Base-by-base conservation (phyloP, 2,113 vertebrate species). In the Cyrtonyx montezumae region DNA sequence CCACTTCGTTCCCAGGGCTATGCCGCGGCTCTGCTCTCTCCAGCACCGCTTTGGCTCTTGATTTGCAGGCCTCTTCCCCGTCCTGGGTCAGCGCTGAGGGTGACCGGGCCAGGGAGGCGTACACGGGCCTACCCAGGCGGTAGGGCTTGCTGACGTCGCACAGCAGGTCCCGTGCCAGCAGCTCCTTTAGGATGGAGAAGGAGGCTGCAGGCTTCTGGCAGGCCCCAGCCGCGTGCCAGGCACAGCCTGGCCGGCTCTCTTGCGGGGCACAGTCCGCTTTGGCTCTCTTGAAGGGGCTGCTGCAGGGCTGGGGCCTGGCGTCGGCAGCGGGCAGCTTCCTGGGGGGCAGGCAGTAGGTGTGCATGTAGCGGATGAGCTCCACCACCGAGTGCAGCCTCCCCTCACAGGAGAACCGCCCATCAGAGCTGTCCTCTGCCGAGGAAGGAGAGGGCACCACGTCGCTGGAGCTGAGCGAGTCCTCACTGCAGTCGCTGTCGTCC, bases 351-450 rank as follows among this genome's bases (percentile, higher is more conserved):
- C 99, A 99, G 97, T 99, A 99, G 51, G 99, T 99, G 96, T 99
- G 99, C 99, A 99, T 99, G 98, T 99, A 99, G 19, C 97, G 98
- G 95, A 99, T 99, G 76, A 99, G 98, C 96, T 99, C 98, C 95
- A 99, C 98, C 90, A 99, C 96, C 0, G 99, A 98, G 73, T 85
- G 97, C 89, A 98, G 97, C 94, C 99, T 98, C 22, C 98, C 98
- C 91, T 98, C 97, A 0, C 98, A 98, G 86, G 98, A 88, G 91
- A 98, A 98, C 87, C 97, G 98, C 55, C 97, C 59, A 17, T 97
- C 42, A 0, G 95, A 18, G 6, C 70, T 83, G 1, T 92, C 92
- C 78, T 93, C 85, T 0, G 74, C 81, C 4, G 87, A 90, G 7
- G 89, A 88, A 8, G 91, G 69, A 1, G 37, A 36, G 4, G 91